Percentiles rank a stretch among this genome's conserved stretches.
These are phyloP conservation scores for Asteroscopus sphinx DNA, from an alignment of 2,888 invertebrate genomes.

Conservation along the genomic window DNA sequence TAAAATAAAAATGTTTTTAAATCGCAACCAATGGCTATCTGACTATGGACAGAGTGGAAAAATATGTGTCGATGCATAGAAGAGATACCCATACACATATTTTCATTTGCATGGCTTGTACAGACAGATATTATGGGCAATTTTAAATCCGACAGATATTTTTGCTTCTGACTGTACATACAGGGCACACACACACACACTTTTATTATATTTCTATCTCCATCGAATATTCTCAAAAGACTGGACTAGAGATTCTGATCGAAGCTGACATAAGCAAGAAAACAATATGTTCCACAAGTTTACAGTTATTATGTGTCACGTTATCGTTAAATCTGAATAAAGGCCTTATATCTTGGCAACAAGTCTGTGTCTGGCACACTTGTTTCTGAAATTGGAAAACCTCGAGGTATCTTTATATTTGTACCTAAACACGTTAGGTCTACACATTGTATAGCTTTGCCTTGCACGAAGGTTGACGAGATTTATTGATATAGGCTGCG, in stretches of 20 bases:
- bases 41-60: no score
- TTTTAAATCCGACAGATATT: no score
- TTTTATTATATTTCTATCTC: no score
- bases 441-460: conserved; percentile 8
- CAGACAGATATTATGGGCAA: no score
- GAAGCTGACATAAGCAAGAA: conserved; percentile 4
- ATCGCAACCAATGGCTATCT: no score
- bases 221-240: conserved; percentile 7
- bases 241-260: no score
- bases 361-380: conserved; percentile 61
- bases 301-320: conserved; percentile 10
- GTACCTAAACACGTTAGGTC: conserved; percentile 31
- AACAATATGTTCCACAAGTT: conserved; percentile 13
- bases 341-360: conserved; percentile 31
- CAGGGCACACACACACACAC: no score
- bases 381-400: conserved; percentile 52
- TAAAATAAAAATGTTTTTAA: no score
- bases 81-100: no score
- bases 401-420: conserved; percentile 20
- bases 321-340: conserved; percentile 32
- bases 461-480: conserved; percentile 27
- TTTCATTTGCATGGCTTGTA: no score
- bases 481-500: conserved; percentile 30
- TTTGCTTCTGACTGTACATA: no score
- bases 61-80: no score